phyloP scores from a whole-genome alignment of 2,113 vertebrate species.

The Leptodactylus fuscus region DNA sequence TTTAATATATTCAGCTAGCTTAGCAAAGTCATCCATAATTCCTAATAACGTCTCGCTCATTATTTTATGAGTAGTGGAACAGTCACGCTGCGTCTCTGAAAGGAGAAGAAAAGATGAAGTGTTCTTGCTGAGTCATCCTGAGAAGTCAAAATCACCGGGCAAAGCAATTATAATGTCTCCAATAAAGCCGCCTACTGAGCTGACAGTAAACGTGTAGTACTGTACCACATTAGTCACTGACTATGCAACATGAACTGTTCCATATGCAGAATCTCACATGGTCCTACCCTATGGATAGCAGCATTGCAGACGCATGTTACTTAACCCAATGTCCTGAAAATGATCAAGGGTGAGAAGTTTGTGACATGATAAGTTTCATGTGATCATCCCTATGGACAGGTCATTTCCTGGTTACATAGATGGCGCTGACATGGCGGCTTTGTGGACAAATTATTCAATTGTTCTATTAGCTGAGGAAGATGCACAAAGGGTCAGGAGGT shows the following conservation, averaged over 20 bases:
- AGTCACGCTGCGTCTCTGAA: neutral
- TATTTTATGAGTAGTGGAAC: neutral
- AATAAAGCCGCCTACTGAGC: neutral
- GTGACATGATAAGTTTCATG: neutral
- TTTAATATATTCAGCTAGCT: neutral
- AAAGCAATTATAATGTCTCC: too few species aligned
- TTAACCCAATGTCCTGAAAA: neutral
- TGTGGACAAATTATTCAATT: neutral
- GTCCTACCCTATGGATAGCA: neutral
- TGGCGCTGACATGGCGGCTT: neutral
- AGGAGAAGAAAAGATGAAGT: neutral
- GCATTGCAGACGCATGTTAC: neutral
- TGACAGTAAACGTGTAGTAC: too few species aligned
- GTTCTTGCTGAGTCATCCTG: neutral
- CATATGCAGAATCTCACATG: neutral
- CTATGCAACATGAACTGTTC: neutral
- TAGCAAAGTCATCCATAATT: neutral
- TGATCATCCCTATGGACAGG: neutral
- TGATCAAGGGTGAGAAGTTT: neutral
- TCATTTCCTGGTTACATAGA: neutral
- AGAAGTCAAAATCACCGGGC: neutral
- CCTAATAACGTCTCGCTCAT: neutral
- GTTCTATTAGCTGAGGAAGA: slow-evolving; percentile 3
- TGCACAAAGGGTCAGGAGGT: neutral
- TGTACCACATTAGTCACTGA: neutral